Evolutionary conservation across 1,140 invertebrate genomes (phyloP).

Genomic region (Octopus bimaculoides): DNA sequence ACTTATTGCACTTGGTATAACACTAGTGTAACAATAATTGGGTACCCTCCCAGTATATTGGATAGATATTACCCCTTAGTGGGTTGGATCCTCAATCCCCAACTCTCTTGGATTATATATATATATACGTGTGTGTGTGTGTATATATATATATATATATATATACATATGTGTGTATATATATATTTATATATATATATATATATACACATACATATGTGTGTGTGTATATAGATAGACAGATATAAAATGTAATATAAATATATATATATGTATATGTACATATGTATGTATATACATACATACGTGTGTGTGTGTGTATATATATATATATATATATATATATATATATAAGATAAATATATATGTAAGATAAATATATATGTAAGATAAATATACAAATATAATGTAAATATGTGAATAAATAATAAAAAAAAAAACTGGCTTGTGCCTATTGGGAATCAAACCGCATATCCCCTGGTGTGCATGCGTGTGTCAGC

Average conservation of each 20-base stretch:
- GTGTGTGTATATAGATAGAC: background rate
- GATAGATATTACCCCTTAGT: too few relatives aligned
- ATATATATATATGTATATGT: background rate
- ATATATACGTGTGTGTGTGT: background rate
- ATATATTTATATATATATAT: background rate
- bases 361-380: background rate
- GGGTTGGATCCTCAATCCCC: too few relatives aligned
- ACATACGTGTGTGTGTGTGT: background rate
- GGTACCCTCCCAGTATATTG: too few relatives aligned
- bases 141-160: constrained; percentile 2
- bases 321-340: background rate
- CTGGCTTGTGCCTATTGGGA: too few relatives aligned
- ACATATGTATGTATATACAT: background rate
- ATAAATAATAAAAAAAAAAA: too few relatives aligned
- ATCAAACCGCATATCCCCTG: too few relatives aligned
- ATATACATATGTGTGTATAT: background rate
- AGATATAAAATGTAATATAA: background rate
- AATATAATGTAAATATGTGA: background rate
- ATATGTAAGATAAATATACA: background rate
- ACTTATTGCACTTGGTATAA: too few relatives aligned
- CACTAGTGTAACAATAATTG: too few relatives aligned
- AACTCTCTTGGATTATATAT: too few relatives aligned
- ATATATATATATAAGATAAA: background rate
- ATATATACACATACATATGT: background rate
- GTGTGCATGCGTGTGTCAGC: too few relatives aligned